Percentiles rank a stretch among this genome's conserved stretches.
These are phyloP conservation scores for Lamproptera curius DNA, from an alignment of 2,888 invertebrate species.

Conservation along the genomic window DNA sequence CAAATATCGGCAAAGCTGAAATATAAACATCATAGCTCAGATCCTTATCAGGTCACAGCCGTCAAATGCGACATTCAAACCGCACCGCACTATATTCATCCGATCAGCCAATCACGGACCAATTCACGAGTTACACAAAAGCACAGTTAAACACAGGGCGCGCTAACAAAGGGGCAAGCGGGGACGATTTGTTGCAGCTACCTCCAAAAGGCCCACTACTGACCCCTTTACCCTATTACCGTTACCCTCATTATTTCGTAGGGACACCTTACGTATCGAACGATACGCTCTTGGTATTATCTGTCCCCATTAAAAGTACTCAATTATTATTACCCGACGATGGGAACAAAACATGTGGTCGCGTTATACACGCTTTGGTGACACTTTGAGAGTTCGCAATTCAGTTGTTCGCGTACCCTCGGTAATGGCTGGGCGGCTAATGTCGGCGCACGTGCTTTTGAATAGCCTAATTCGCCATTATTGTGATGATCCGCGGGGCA, in stretches of 20 bases:
- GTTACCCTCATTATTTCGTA: conserved; percentile 40
- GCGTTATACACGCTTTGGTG: conserved; percentile 67
- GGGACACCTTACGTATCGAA: background rate
- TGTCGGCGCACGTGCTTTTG: conserved; percentile 55
- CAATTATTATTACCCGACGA: conserved; percentile 60
- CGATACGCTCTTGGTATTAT: conserved; percentile 29
- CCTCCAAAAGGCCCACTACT: conserved; percentile 72
- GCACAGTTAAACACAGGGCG: conserved; percentile 74
- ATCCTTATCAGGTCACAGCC: too few species aligned
- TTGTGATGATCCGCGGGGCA: conserved; percentile 21
- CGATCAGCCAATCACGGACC: conserved; percentile 54
- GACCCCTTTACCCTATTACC: conserved; percentile 76
- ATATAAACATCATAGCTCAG: too few species aligned
- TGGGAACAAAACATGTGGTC: conserved; percentile 73
- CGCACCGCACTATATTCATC: conserved; percentile 41
- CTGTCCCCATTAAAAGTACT: conserved; percentile 29
- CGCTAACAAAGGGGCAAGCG: conserved; percentile 68
- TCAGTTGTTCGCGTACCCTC: conserved; percentile 43
- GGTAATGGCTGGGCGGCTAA: conserved; percentile 49
- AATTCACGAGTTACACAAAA: conserved; percentile 60
- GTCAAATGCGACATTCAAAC: too few species aligned
- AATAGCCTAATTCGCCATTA: conserved; percentile 29
- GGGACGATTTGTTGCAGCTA: conserved; percentile 76
- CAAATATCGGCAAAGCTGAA: too few species aligned
- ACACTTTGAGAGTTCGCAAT: conserved; percentile 69